Evolutionary conservation across 2,888 invertebrate species (phyloP).

Genomic region (Leptinotarsa haldemani): DNA sequence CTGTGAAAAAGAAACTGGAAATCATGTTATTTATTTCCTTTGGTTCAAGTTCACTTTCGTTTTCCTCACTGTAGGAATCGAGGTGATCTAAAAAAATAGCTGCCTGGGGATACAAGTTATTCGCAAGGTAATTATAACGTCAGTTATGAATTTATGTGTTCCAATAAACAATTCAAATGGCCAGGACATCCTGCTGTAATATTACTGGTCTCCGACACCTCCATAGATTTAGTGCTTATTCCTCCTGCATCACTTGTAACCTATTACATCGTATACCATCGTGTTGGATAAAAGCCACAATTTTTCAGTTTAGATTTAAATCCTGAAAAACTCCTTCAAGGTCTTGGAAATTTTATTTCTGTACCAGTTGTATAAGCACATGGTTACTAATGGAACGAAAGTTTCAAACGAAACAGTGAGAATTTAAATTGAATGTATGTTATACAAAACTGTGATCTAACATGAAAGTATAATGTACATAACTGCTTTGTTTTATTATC

Average conservation of each 20-base stretch:
- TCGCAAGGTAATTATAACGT: conserved; percentile 60
- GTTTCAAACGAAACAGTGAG: no score
- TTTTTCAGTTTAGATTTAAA: not conserved
- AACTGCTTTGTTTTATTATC: no score
- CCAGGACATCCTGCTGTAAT: conserved; percentile 57
- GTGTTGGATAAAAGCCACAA: not conserved
- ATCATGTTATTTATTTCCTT: no score
- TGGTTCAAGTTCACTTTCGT: not conserved
- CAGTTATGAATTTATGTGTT: conserved; percentile 59
- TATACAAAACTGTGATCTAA: no score
- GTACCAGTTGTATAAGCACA: no score
- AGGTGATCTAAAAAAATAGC: conserved; percentile 49
- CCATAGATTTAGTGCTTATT: conserved; percentile 46
- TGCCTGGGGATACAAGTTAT: conserved; percentile 53
- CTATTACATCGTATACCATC: not conserved
- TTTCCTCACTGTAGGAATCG: not conserved
- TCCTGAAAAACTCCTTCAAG: not conserved
- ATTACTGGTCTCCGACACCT: conserved; percentile 49
- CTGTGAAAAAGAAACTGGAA: no score
- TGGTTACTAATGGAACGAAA: no score
- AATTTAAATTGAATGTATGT: no score
- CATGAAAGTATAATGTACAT: no score
- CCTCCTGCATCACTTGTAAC: conserved; percentile 5
- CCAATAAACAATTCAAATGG: conserved; percentile 60
- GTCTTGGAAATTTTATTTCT: no score